Percentiles rank a stretch among this genome's conserved stretches.
Evolutionary conservation across 2,888 invertebrate species (phyloP).

Genomic region (Caenorhabditis afra): DNA sequence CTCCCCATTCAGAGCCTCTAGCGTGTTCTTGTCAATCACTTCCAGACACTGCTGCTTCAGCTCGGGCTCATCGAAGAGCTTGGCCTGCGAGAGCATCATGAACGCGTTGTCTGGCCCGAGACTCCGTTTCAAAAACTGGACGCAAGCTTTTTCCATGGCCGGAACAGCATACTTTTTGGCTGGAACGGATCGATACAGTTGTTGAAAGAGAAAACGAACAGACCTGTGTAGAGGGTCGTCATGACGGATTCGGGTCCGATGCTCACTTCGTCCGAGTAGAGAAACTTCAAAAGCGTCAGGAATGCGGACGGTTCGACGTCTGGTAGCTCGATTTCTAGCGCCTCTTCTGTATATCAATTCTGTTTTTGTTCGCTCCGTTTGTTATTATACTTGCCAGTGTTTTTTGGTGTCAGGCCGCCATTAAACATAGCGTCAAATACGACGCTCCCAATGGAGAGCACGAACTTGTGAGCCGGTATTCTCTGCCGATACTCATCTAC

Average conservation of each 20-base stretch:
- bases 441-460: conserved; percentile 88
- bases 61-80: conserved; percentile 89
- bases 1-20: conserved; percentile 88
- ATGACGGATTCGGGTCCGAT: conserved; percentile 91
- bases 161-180: conserved; percentile 92
- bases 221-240: conserved; percentile 88
- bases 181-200: conserved; percentile 53
- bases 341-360: conserved; percentile 48
- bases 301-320: conserved; percentile 91
- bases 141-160: conserved; percentile 89
- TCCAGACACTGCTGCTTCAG: conserved; percentile 89
- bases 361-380: background rate
- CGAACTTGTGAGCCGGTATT: conserved; percentile 88
- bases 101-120: conserved; percentile 90
- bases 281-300: conserved; percentile 85
- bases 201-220: background rate
- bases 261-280: conserved; percentile 89
- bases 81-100: conserved; percentile 86
- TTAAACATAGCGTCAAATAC: conserved; percentile 92
- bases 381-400: conserved; percentile 21
- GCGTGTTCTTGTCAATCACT: conserved; percentile 89
- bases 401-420: conserved; percentile 83
- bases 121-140: conserved; percentile 87
- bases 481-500: conserved; percentile 62
- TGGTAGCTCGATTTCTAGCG: conserved; percentile 87